Conservation (phyloP, 2,113 vertebrate genomes). For the Eudyptes chrysolophus region DNA sequence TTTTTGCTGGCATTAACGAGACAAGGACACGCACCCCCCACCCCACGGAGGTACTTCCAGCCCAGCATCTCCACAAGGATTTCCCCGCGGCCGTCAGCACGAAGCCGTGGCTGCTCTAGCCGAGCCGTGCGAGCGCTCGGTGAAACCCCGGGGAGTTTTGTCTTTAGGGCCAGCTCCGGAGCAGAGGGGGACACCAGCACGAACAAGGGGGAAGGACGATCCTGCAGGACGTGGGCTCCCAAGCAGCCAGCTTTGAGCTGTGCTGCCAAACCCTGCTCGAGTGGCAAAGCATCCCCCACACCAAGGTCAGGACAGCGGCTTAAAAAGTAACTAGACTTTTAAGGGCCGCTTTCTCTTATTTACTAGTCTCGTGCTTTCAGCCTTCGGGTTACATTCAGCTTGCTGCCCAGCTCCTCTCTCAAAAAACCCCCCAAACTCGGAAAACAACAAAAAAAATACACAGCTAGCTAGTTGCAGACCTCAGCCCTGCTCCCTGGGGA, state of each 20-base stretch:
- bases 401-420: neutral
- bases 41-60: neutral
- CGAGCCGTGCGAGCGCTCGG: fast-evolving
- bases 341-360: neutral
- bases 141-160: neutral
- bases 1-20: neutral
- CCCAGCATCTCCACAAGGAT: neutral
- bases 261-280: neutral
- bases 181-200: neutral
- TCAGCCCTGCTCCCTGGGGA: neutral
- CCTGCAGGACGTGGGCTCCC: neutral
- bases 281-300: neutral
- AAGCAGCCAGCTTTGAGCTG: neutral
- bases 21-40: neutral
- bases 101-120: neutral
- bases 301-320: neutral
- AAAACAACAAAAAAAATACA: too few species aligned
- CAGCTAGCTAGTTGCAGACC: neutral
- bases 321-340: neutral
- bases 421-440: too few species aligned
- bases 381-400: neutral
- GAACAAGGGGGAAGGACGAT: neutral
- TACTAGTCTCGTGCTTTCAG: neutral
- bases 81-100: neutral
- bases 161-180: neutral